These are phyloP conservation scores for Pocillopora verrucosa DNA, from an alignment of 64 coral and sea anemone species.

Conservation along the genomic window DNA sequence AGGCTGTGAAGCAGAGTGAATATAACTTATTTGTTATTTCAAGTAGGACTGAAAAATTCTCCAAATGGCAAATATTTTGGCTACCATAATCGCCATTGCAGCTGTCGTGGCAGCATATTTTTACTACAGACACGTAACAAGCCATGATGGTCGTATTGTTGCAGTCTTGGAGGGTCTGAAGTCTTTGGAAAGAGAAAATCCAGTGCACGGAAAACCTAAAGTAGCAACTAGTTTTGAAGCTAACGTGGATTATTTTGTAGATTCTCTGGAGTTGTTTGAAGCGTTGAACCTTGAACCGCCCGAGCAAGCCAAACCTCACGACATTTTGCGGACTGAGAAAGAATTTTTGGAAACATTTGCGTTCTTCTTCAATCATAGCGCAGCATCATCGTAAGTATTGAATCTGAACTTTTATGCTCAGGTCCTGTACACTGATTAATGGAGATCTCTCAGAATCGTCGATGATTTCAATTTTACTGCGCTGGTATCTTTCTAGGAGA, in stretches of 20 bases:
- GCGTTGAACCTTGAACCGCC: constrained; percentile 60
- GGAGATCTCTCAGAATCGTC: too few relatives aligned
- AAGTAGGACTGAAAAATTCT: not conserved
- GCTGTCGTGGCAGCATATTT: constrained; percentile 18
- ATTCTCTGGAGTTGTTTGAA: constrained; percentile 69
- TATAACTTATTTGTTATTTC: too few relatives aligned
- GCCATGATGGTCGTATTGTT: constrained; percentile 2
- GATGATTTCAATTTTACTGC: too few relatives aligned
- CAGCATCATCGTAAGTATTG: constrained; percentile 79
- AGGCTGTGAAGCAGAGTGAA: too few relatives aligned
- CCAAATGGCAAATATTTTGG: constrained; percentile 14
- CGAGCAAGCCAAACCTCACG: constrained; percentile 59
- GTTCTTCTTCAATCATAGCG: constrained; percentile 82
- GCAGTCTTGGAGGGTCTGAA: constrained; percentile 19
- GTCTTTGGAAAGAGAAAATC: constrained; percentile 17
- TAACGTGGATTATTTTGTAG: constrained; percentile 58
- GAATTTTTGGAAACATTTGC: constrained; percentile 88
- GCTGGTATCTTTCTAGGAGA: too few relatives aligned
- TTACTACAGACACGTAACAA: constrained; percentile 4
- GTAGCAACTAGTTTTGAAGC: constrained; percentile 66
- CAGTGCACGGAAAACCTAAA: constrained; percentile 18
- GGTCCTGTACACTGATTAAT: too few relatives aligned
- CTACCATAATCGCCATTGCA: not conserved
- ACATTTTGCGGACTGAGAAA: constrained; percentile 67
- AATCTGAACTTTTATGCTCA: not conserved